These are phyloP conservation scores for Danio choprae DNA, from an alignment of 2,797 vertebrate species.

Conservation along the genomic window DNA sequence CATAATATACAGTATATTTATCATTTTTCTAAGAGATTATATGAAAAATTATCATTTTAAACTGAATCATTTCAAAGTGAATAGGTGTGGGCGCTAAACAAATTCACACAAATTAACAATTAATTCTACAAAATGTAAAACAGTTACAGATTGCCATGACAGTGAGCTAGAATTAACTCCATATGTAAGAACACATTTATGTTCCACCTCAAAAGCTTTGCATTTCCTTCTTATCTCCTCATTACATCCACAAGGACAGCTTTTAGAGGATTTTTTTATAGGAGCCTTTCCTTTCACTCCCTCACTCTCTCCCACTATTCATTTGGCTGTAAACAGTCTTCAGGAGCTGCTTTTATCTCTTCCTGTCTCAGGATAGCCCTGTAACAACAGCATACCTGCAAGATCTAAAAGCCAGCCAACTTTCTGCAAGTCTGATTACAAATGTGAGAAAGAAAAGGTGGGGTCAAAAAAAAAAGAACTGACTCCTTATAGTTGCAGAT, in stretches of 20 bases:
- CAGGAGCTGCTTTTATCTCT: conserved; percentile 76
- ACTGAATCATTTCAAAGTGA: no score
- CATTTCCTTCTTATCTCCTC: conserved; percentile 44
- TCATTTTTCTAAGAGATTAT: no score
- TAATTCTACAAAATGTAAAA: not conserved
- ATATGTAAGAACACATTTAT: not conserved
- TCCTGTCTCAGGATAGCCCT: conserved; percentile 72
- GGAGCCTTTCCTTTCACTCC: conserved; percentile 68
- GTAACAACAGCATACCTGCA: conserved; percentile 63
- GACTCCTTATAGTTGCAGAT: conserved; percentile 1
- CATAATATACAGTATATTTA: no score
- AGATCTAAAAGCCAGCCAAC: conserved; percentile 54
- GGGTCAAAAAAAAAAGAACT: not conserved
- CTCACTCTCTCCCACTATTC: conserved; percentile 67
- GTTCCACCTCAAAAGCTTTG: not conserved
- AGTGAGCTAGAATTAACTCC: not conserved
- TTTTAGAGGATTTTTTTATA: conserved; percentile 68
- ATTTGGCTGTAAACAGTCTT: conserved; percentile 76
- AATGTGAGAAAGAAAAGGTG: not conserved
- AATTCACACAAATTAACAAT: not conserved
- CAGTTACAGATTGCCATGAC: not conserved
- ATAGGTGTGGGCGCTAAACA: no score
- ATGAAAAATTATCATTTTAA: no score
- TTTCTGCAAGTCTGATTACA: conserved; percentile 29
- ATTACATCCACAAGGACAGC: conserved; percentile 57